phyloP scores from a whole-genome alignment of 2,113 vertebrate genomes.

The Raja brachyura region DNA sequence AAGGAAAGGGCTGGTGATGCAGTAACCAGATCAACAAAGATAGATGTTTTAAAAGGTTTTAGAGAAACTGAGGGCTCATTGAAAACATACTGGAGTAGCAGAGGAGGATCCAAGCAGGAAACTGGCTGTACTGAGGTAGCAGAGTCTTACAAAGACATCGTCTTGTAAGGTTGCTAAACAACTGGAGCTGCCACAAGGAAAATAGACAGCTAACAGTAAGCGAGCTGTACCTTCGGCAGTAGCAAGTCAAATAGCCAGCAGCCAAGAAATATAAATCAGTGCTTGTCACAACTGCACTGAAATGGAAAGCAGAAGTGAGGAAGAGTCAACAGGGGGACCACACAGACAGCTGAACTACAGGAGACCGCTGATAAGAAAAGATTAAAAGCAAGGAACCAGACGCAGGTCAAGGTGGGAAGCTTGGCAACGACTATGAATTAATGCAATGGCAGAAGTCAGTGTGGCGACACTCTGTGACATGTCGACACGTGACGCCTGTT shows the following conservation, averaged over 20 bases:
- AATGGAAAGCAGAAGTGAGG: conserved; percentile 23
- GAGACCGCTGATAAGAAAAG: neutral
- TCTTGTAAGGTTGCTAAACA: neutral
- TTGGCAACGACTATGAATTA: neutral
- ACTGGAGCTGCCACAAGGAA: conserved; percentile 9
- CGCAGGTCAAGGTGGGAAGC: neutral
- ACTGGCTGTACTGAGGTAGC: neutral
- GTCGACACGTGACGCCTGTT: too few species aligned
- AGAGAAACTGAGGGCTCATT: neutral
- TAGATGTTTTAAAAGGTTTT: neutral
- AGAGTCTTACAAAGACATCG: neutral
- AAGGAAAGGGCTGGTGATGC: neutral
- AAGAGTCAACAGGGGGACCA: conserved; percentile 16
- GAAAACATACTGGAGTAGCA: neutral
- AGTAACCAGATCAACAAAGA: neutral
- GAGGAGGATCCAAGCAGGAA: neutral
- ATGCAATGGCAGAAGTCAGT: neutral
- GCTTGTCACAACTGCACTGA: neutral
- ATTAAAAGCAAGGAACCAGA: neutral
- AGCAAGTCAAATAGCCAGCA: conserved; percentile 21
- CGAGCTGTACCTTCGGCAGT: conserved; percentile 1
- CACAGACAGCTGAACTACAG: conserved; percentile 1
- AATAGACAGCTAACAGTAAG: conserved; percentile 20
- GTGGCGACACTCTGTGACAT: too few species aligned
- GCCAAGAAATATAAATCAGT: conserved; percentile 21